phyloP scores from a whole-genome alignment of 2,888 invertebrate species.

The Sialis lutaria region DNA sequence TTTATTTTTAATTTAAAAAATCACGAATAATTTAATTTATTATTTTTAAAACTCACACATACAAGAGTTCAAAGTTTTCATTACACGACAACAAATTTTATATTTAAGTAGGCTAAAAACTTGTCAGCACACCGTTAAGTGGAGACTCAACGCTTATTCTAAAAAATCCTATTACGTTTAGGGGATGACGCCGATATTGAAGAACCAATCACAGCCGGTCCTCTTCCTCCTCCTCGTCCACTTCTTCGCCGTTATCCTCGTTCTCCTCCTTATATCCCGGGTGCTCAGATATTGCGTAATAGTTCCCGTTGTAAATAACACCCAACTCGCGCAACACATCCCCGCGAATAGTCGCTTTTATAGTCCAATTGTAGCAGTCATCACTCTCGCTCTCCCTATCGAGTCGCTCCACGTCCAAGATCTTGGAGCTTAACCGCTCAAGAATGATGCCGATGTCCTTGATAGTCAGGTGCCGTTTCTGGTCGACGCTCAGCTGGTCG shows the following conservation, averaged over 20 bases:
- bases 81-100: too few species aligned
- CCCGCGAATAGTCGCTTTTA: constrained; percentile 85
- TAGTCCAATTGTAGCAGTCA: constrained; percentile 93
- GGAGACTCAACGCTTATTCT: too few species aligned
- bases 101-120: too few species aligned
- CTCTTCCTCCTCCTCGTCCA: constrained; percentile 67
- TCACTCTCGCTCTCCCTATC: constrained; percentile 85
- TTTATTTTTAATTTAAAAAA: too few species aligned
- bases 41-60: too few species aligned
- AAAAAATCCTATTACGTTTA: too few species aligned
- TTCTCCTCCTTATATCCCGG: constrained; percentile 85
- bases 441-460: constrained; percentile 91
- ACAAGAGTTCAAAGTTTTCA: too few species aligned
- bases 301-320: constrained; percentile 88
- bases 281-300: constrained; percentile 88
- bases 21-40: too few species aligned
- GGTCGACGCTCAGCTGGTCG: constrained; percentile 83
- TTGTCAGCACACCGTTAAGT: too few species aligned
- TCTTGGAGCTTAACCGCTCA: constrained; percentile 81
- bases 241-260: constrained; percentile 70
- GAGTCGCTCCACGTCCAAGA: constrained; percentile 80
- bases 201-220: constrained; percentile 20
- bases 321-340: constrained; percentile 81
- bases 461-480: constrained; percentile 80
- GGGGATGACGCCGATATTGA: background rate